These are phyloP conservation scores for Tipula helvola DNA, from an alignment of 2,888 invertebrate genomes.

Conservation along the genomic window DNA sequence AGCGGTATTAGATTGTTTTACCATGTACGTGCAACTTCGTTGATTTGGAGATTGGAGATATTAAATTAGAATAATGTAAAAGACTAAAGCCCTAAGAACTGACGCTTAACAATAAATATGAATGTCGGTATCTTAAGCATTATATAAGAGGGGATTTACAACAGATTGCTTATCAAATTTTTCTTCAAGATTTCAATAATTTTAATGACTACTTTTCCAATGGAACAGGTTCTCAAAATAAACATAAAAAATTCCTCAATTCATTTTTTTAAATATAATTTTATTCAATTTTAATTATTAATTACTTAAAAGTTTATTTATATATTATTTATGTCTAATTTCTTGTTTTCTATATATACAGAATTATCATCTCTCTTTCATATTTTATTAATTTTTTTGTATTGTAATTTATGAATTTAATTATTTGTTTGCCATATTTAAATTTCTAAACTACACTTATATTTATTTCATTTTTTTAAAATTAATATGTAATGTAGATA, in stretches of 20 bases:
- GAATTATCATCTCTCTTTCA: neutral
- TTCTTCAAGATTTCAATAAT: too few species aligned
- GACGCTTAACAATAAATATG: too few species aligned
- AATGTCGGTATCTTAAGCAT: too few species aligned
- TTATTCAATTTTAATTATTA: neutral
- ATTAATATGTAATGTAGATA: neutral
- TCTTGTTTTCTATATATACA: neutral
- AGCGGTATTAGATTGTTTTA: too few species aligned
- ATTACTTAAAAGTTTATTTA: neutral
- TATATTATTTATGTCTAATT: neutral
- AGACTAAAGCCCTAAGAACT: too few species aligned
- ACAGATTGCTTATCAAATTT: too few species aligned
- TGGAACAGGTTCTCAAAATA: too few species aligned
- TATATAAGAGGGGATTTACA: too few species aligned
- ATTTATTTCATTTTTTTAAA: neutral
- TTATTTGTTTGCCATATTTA: neutral
- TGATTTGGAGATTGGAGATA: too few species aligned
- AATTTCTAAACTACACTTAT: neutral
- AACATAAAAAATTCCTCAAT: neutral
- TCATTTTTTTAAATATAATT: neutral
- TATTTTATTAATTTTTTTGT: neutral
- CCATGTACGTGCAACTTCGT: too few species aligned
- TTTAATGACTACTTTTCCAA: too few species aligned
- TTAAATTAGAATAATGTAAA: too few species aligned
- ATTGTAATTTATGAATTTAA: neutral